Conservation (phyloP, 2,888 invertebrate species). For the Tetragonula carbonaria region DNA sequence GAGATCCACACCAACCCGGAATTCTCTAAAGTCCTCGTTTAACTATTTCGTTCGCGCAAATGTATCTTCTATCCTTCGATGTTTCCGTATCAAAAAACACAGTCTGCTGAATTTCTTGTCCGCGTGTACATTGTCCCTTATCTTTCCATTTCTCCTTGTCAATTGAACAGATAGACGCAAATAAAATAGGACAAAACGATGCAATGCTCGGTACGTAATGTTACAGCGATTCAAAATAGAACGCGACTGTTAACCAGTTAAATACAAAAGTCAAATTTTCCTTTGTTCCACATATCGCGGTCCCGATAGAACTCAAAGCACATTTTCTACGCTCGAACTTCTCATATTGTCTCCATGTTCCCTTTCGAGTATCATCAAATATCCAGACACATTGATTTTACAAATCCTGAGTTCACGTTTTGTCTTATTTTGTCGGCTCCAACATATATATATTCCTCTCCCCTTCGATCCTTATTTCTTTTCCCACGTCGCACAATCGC, state of each 20-base stretch:
- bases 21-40: neutral
- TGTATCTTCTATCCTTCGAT: neutral
- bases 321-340: neutral
- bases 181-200: neutral
- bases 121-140: neutral
- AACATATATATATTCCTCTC: neutral
- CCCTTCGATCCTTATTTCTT: neutral
- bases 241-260: neutral
- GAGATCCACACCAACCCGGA: neutral
- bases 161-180: neutral
- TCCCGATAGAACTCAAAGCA: neutral
- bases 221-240: neutral
- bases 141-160: neutral
- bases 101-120: neutral
- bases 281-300: neutral
- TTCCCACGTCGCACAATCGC: neutral
- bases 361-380: neutral
- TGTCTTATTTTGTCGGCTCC: neutral
- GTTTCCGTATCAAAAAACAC: neutral
- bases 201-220: neutral
- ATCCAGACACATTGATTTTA: conserved; percentile 5
- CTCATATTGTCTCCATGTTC: neutral
- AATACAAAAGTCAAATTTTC: neutral
- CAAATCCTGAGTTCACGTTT: neutral
- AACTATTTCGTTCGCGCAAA: neutral